These are phyloP conservation scores for Cyrtonyx montezumae DNA, from an alignment of 2,113 vertebrate genomes.

Conservation along the genomic window DNA sequence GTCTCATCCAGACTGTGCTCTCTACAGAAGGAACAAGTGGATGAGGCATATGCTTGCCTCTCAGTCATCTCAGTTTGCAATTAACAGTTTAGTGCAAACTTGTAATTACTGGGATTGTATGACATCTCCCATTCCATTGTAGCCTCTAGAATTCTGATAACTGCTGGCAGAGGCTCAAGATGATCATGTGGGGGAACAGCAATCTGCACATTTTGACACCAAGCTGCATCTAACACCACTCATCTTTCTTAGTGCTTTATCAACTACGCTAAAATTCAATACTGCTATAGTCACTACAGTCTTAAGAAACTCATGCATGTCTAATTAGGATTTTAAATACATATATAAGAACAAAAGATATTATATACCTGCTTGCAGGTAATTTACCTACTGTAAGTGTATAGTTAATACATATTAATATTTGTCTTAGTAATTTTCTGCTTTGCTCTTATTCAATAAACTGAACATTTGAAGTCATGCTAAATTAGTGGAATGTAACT, in stretches of 20 bases:
- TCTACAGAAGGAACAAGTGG: neutral
- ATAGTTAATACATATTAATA: neutral
- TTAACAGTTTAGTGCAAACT: neutral
- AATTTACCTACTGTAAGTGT: neutral
- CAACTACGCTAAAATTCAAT: neutral
- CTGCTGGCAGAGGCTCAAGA: neutral
- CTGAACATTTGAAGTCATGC: too few relatives aligned
- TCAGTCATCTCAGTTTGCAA: neutral
- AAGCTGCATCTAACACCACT: neutral
- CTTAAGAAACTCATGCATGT: neutral
- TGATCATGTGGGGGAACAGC: neutral
- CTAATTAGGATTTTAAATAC: neutral
- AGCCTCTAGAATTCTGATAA: neutral
- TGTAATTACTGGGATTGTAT: neutral
- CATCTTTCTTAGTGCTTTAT: neutral
- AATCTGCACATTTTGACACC: neutral
- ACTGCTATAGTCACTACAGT: neutral
- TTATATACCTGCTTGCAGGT: neutral
- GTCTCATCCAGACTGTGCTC: neutral
- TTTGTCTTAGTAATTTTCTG: neutral
- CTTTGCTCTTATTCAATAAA: too few relatives aligned
- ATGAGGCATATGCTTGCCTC: neutral
- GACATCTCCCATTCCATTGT: neutral
- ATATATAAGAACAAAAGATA: neutral
- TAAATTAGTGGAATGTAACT: too few relatives aligned